These are phyloP conservation scores for Rallus crepitans DNA, from an alignment of 2,797 vertebrate genomes.

Conservation along the genomic window DNA sequence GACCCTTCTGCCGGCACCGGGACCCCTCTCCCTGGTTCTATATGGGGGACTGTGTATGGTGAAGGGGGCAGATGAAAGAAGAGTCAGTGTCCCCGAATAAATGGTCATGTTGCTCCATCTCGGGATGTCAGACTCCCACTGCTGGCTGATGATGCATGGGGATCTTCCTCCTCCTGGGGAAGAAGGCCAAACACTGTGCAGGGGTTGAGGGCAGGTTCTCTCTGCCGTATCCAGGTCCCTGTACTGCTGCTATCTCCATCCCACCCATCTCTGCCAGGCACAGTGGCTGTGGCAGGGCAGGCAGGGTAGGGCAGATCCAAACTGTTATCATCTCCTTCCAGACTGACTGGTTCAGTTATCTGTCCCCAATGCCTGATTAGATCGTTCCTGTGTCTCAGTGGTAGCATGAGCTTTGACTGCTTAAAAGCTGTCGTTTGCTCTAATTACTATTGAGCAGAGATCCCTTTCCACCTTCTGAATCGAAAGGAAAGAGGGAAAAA, in stretches of 20 bases:
- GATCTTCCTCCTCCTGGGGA: background rate
- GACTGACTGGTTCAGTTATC: background rate
- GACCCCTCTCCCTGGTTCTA: background rate
- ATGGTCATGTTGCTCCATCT: background rate
- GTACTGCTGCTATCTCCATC: background rate
- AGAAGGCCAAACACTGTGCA: background rate
- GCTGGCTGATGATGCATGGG: rapidly evolving
- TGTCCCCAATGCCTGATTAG: slow-evolving; percentile 15
- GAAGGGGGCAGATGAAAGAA: background rate
- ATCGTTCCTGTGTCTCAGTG: background rate
- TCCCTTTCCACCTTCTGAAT: background rate
- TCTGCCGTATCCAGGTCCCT: rapidly evolving
- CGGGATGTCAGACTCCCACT: rapidly evolving
- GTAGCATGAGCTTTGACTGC: slow-evolving; percentile 38
- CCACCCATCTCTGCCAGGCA: background rate
- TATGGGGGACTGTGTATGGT: rapidly evolving
- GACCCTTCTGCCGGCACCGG: background rate
- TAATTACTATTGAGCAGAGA: slow-evolving; percentile 42
- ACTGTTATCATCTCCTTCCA: background rate
- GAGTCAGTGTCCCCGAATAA: background rate
- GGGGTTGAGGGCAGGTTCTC: background rate
- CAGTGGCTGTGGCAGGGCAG: background rate
- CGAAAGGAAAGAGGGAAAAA: slow-evolving; percentile 26
- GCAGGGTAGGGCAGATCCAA: background rate
- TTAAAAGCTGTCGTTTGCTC: slow-evolving; percentile 41